Evolutionary conservation across 2,113 vertebrate genomes (phyloP).

Genomic region (Budorcas taxicolor): DNA sequence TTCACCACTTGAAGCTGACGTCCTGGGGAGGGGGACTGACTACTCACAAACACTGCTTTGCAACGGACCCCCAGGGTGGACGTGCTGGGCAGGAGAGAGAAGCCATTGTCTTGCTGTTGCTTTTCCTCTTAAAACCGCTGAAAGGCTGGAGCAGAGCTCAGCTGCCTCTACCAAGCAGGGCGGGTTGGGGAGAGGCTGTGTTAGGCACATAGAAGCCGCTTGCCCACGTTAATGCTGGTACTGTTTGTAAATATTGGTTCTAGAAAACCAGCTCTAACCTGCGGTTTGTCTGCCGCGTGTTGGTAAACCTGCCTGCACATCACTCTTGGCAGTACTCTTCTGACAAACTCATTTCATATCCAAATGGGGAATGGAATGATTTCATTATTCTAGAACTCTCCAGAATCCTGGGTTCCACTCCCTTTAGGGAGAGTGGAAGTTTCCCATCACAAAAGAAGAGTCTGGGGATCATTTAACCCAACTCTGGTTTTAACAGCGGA

Average conservation of each 20-base stretch:
- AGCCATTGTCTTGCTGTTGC: accelerated
- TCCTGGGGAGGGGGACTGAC: background rate
- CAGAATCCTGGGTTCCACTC: background rate
- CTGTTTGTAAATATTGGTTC: accelerated
- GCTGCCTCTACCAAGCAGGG: background rate
- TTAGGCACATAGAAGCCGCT: accelerated
- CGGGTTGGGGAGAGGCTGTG: background rate
- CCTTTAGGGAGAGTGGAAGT: background rate
- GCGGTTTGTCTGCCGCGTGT: accelerated
- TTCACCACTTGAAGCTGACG: background rate
- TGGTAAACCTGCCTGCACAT: accelerated
- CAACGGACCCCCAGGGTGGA: conserved; percentile 58
- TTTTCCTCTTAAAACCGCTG: background rate
- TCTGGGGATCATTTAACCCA: background rate
- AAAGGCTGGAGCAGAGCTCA: background rate
- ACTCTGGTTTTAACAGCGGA: background rate
- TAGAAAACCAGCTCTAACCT: accelerated
- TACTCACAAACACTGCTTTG: conserved; percentile 63
- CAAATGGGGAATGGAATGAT: background rate
- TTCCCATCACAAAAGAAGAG: background rate
- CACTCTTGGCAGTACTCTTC: accelerated
- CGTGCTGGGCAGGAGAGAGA: conserved; percentile 45
- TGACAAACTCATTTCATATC: too few species aligned
- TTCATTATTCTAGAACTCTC: background rate
- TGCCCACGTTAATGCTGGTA: accelerated